Base-by-base conservation (phyloP, 2,797 vertebrate species). In the Mastacembelus armatus region DNA sequence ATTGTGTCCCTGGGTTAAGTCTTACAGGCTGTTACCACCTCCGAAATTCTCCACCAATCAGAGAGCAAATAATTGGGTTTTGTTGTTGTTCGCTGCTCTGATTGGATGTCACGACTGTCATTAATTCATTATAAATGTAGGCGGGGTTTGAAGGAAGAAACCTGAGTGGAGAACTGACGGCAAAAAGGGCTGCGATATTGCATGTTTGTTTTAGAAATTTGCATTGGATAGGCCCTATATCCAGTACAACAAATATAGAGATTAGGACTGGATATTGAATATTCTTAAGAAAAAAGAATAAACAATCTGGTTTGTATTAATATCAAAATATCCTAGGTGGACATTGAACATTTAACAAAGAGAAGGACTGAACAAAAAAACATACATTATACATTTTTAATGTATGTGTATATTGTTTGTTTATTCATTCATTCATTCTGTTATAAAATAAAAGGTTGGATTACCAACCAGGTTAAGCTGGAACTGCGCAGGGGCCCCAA, bases 31-130 rank as follows among this genome's bases (percentile, higher is more conserved):
- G 3, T 4, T 1, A 0, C 18, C 26, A 40, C 55, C 56, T 30
- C 33, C 12, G 8, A 2, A 1, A 1, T 1, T 35, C 22, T 36
- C 21, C n/a, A 9, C 36, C 29, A 56, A 3, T 11, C 39, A 40
- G n/a, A 19, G 39, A n/a, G n/a, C n/a, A n/a, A n/a, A n/a, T n/a
- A 3, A 33, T 24, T 12, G 29, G 29, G 0, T 4, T 2, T 7
- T 29, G 21, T 11, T 7, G 22, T 4, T 0, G 5, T 22, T 27
- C 1, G 2, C 5, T 7, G 4, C 16, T 54, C 0, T 56, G 60
- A 72, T 75, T 84, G 10, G 71, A 42, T 26, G 1, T 4, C 0
- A 0, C 0, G 1, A 1, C 35, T 38, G 67, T 7, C 78, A 62
- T n/a, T n/a, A n/a, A n/a, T 30, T 70, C 11, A 10, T 2, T 0